Percentiles rank a stretch among this genome's conserved stretches.
Evolutionary conservation across 2,113 vertebrate species (phyloP).

Genomic region (Pseudorasbora parva): DNA sequence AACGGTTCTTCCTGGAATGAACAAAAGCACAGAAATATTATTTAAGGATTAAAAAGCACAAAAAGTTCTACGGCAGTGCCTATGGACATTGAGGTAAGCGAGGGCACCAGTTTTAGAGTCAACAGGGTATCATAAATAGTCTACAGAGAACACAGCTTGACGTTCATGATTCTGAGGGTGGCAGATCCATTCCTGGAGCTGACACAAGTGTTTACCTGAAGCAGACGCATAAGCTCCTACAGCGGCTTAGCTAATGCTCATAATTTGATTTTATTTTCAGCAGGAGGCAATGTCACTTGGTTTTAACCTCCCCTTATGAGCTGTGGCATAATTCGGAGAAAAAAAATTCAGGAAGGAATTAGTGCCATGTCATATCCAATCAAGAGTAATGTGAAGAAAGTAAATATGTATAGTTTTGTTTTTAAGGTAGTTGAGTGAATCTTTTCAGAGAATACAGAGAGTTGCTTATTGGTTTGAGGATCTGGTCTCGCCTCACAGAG

Average conservation of each 20-base stretch:
- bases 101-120: not conserved
- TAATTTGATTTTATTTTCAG: conserved; percentile 31
- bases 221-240: conserved; percentile 9
- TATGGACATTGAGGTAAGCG: too few species aligned
- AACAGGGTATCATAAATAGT: conserved; percentile 16
- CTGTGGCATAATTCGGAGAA: conserved; percentile 38
- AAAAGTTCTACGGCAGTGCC: too few species aligned
- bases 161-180: not conserved
- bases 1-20: conserved; percentile 94
- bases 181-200: not conserved
- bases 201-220: conserved; percentile 17
- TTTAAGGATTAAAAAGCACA: too few species aligned
- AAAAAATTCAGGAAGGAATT: conserved; percentile 43
- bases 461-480: not conserved
- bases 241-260: conserved; percentile 27
- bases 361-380: conserved; percentile 45
- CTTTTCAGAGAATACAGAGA: not conserved
- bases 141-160: conserved; percentile 20
- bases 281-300: conserved; percentile 38
- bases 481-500: not conserved
- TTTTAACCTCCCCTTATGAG: conserved; percentile 42
- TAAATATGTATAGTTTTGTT: conserved; percentile 1
- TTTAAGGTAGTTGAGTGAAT: conserved; percentile 1
- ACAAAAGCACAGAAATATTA: conserved; percentile 41
- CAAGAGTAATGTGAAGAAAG: conserved; percentile 30